Evolutionary conservation across 2,113 vertebrate genomes (phyloP), one percentile per base, ranked within the genome.

Genomic region (Plectropomus leopardus): DNA sequence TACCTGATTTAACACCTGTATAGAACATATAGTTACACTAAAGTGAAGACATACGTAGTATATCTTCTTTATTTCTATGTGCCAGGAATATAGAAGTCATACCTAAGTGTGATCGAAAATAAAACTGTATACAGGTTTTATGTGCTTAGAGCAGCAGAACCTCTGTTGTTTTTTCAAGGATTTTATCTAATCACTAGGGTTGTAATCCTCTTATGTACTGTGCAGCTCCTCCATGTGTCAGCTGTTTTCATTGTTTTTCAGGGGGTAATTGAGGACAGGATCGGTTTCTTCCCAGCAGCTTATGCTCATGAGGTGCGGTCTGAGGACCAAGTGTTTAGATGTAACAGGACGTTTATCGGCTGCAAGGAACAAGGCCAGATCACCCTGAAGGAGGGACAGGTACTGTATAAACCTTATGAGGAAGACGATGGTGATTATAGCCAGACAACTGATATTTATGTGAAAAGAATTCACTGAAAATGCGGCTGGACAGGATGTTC

Each of bases 351-450:
- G 0, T 99, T 98, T 92, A 96, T 95, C 6, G 98, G 98, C 78
- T 97, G 96, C 90, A 98, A 97, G 86, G 97, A 99, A 61, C 97
- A 98, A 90, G 97, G 97, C 26, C 97, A 99, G 90, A 97, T 98
- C 92, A 98, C 96, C 3, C 90, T 99, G 83, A 99, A 99, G 83
- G 97, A 99, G 85, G 98, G 97, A 70, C 98, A 99, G 96, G 98
- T 99, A 89, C n/a, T 28, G 16, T 5, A 40, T 3, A 4, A 36
- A 28, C 50, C 42, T 45, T 23, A 32, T 42, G 42, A 71, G 34
- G 16, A 44, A n/a, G 40, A 67, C 24, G 45, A 42, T 28, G 21
- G 3, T 48, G 23, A 13, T 28, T 4, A 51, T 45, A 10, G 30
- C 13, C 14, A 23, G 61, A 28, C 17, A 15, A 44, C 19, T 2